phyloP scores from a whole-genome alignment of 2,113 vertebrate species.

The Colossoma macropomum region DNA sequence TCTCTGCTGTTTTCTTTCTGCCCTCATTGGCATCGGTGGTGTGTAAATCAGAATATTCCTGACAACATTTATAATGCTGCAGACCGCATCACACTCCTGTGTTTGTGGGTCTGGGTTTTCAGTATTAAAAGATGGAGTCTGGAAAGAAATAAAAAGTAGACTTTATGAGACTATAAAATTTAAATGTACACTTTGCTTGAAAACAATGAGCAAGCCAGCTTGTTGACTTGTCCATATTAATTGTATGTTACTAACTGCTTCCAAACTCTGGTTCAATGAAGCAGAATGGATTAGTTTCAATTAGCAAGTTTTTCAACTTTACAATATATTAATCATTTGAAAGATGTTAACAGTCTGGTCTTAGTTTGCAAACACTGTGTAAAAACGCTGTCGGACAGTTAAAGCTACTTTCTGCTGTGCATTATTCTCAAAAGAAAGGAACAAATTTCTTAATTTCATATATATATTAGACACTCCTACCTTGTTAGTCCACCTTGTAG shows the following conservation, averaged over 20 bases:
- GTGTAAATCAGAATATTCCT: not conserved
- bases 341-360: not conserved
- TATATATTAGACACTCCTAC: too few species aligned
- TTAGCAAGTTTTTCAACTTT: too few species aligned
- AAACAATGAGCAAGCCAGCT: not conserved
- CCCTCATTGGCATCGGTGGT: conserved; percentile 11
- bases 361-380: not conserved
- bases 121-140: not conserved
- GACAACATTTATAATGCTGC: conserved; percentile 1
- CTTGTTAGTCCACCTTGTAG: too few species aligned
- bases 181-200: not conserved
- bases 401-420: not conserved
- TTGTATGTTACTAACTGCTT: not conserved
- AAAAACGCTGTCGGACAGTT: not conserved
- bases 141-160: not conserved
- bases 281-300: not conserved
- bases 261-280: not conserved
- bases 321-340: not conserved
- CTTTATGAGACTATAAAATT: not conserved
- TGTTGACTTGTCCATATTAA: not conserved
- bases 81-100: not conserved
- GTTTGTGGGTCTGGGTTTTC: not conserved
- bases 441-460: too few species aligned
- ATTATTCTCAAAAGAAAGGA: too few species aligned
- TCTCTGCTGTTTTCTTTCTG: conserved; percentile 15